Conservation (phyloP, 2,888 invertebrate species). For the Seira ritae region DNA sequence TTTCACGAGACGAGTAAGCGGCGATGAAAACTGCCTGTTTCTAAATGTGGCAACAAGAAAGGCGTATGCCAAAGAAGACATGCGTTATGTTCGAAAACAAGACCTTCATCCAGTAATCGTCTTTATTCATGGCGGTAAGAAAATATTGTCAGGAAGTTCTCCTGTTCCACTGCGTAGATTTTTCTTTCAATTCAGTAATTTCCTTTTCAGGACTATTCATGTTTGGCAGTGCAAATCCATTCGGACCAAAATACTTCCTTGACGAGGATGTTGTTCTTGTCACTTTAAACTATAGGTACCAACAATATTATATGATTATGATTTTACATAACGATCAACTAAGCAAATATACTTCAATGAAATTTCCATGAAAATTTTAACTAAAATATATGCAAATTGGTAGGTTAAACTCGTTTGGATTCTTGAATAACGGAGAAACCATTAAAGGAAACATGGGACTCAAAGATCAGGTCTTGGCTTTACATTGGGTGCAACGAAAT, state of each 20-base stretch:
- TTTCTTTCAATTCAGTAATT: background rate
- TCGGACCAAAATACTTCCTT: background rate
- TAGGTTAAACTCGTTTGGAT: too few species aligned
- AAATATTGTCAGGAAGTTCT: background rate
- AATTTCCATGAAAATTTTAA: too few species aligned
- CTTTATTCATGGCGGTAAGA: slow-evolving; percentile 33
- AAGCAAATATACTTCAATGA: too few species aligned
- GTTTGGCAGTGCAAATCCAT: slow-evolving; percentile 17
- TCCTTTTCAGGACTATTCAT: slow-evolving; percentile 18
- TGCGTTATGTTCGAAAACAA: background rate
- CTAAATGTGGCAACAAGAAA: slow-evolving; percentile 33
- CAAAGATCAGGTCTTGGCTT: background rate
- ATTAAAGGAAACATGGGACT: background rate
- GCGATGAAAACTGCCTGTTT: slow-evolving; percentile 39
- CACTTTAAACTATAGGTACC: background rate
- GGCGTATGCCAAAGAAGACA: background rate
- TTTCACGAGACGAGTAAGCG: background rate
- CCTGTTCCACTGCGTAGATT: background rate
- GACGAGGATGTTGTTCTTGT: background rate
- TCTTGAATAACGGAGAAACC: too few species aligned
- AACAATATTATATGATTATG: too few species aligned
- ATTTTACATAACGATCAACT: too few species aligned
- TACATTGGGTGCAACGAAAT: background rate
- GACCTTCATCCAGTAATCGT: slow-evolving; percentile 20
- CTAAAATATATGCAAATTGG: too few species aligned